phyloP scores from a whole-genome alignment of 2,888 invertebrate species.

The Kryphioiulus occultus region DNA sequence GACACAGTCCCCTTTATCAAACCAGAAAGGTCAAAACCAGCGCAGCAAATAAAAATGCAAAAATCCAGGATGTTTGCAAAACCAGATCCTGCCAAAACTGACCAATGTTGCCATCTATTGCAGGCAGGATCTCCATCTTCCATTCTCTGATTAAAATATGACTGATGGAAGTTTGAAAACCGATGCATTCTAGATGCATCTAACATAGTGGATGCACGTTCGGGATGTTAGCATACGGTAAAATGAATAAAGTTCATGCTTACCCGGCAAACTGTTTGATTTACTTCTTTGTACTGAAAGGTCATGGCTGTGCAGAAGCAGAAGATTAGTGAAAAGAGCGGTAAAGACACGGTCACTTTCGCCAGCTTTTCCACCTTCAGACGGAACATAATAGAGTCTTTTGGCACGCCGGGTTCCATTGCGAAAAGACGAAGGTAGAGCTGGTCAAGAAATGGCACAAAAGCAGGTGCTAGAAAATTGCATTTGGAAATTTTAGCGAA shows the following conservation, averaged over 20 bases:
- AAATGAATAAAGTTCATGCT: conserved; percentile 62
- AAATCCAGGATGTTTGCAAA: neutral
- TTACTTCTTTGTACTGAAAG: conserved; percentile 91
- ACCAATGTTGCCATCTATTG: neutral
- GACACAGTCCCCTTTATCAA: neutral
- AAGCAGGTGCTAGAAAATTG: conserved; percentile 25
- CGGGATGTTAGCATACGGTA: neutral
- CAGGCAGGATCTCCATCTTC: neutral
- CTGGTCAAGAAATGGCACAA: neutral
- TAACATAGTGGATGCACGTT: neutral
- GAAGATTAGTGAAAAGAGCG: conserved; percentile 81
- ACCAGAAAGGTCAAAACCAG: neutral
- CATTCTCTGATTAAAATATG: neutral
- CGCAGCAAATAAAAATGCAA: neutral
- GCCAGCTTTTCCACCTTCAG: conserved; percentile 71
- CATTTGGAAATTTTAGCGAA: conserved; percentile 15
- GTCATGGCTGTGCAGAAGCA: conserved; percentile 89
- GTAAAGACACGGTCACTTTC: conserved; percentile 82
- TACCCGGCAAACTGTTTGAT: conserved; percentile 94
- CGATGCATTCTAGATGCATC: neutral
- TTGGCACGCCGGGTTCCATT: conserved; percentile 45
- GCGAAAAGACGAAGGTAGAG: neutral
- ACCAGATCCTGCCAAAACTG: too few relatives aligned
- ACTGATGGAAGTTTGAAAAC: neutral
- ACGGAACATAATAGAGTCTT: conserved; percentile 56